These are phyloP conservation scores for Jacana jacana DNA, from an alignment of 2,113 vertebrate genomes.

Conservation along the genomic window DNA sequence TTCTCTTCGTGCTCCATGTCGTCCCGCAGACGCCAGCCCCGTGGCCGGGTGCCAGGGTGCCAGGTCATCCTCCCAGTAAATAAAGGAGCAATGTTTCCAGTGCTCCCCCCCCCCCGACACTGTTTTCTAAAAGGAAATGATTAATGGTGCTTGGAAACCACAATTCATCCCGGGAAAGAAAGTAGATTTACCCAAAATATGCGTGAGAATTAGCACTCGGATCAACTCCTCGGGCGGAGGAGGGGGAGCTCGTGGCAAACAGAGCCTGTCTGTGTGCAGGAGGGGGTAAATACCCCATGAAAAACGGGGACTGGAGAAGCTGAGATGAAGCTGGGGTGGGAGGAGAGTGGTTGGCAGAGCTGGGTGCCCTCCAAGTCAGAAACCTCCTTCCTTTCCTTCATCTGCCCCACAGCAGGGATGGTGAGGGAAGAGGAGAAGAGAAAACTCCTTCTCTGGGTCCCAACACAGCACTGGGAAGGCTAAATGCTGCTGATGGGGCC, in stretches of 20 bases:
- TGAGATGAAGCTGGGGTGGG: neutral
- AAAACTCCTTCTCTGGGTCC: neutral
- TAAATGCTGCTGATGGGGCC: neutral
- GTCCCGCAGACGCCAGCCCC: constrained; percentile 44
- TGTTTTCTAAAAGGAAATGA: constrained; percentile 68
- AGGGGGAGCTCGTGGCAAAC: constrained; percentile 33
- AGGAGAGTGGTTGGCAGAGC: neutral
- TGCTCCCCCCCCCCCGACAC: neutral
- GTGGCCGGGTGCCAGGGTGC: constrained; percentile 44
- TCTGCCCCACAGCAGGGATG: fast-evolving
- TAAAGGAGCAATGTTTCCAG: constrained; percentile 68
- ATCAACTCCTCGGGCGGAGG: constrained; percentile 3
- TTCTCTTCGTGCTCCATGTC: neutral
- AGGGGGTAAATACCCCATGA: neutral
- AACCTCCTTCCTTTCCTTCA: neutral
- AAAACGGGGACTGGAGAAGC: neutral
- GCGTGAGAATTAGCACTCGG: constrained; percentile 46
- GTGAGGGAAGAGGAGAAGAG: fast-evolving
- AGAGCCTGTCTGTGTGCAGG: neutral
- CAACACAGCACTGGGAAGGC: neutral
- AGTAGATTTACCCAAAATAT: constrained; percentile 52
- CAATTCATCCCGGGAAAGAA: constrained; percentile 58
- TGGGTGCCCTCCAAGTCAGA: neutral
- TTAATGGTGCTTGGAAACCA: constrained; percentile 65
- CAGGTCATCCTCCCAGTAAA: constrained; percentile 62